Conservation (phyloP, 2,113 vertebrate genomes). For the Microcebus lehilahytsara region DNA sequence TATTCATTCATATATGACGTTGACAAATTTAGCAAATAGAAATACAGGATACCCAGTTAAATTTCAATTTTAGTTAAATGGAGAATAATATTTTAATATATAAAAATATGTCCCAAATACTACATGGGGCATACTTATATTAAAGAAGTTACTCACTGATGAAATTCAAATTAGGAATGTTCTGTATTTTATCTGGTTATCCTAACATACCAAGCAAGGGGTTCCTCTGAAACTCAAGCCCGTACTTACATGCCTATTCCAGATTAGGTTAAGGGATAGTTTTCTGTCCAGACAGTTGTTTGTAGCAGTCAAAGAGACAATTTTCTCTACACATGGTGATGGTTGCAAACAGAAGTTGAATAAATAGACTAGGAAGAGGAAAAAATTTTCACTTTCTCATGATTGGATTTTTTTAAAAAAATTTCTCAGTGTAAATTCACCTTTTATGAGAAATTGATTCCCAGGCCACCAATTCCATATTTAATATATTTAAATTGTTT, state of each 20-base stretch:
- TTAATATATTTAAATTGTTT: neutral
- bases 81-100: neutral
- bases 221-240: neutral
- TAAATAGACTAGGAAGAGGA: neutral
- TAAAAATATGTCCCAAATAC: neutral
- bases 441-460: neutral
- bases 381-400: neutral
- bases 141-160: neutral
- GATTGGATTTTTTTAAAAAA: neutral
- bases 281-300: neutral
- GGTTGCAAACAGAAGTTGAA: neutral
- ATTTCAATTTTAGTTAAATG: neutral
- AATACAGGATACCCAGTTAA: neutral
- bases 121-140: neutral
- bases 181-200: neutral
- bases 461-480: neutral
- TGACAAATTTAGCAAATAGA: neutral
- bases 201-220: neutral
- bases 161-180: neutral
- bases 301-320: neutral
- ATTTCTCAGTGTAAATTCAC: neutral
- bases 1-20: neutral
- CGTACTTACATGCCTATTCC: neutral
- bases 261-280: neutral
- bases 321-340: neutral